Evolutionary conservation across 2,888 invertebrate species (phyloP), one percentile per base, ranked within the genome.

Genomic region (Pemphredon lugubris): DNA sequence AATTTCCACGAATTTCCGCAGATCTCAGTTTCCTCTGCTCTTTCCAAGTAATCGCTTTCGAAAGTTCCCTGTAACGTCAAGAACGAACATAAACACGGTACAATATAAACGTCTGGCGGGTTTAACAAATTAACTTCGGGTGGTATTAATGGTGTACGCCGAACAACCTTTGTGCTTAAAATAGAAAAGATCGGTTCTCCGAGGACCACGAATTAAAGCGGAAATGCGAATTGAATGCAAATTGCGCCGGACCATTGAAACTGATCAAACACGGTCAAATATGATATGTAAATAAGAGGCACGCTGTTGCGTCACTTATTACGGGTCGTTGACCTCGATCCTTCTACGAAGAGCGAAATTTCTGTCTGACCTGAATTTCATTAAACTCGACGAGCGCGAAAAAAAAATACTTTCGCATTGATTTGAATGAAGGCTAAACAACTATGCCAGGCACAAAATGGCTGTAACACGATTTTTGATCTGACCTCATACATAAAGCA

Each of bases 321-420:
- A 54, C 42, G 39, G 45, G 40, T 54, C 58, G 53, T 37, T 39
- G 57, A 53, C 73, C 76, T 76, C 74, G 54, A 59, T 61, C 37
- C 26, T 34, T 66, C 16, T 44, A 7, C 11, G 16, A 14, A 13
- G 16, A 44, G 55, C 47, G 39, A 51, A 50, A 57, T 55, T 68
- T 37, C 34, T 9, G 34, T 20, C 9, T 61, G 71, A 71, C 71
- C 71, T 57, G 30, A 68, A 71, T 68, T 42, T 71, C 50, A 7
- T 20, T 16, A 34, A 30, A 21, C n/a, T 34, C 34, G n/a, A 34
- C n/a, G 44, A 6, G 11, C 21, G 11, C 30, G 7, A 30, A 21
- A 44, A 44, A 45, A 23, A 45, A 47, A 3, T 18, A 4, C 2
- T 34, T 11, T 7, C n/a, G 34, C 11, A 11, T n/a, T 7, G 34